These are phyloP conservation scores for Rhinogobio ventralis DNA, from an alignment of 2,797 vertebrate genomes.

Conservation along the genomic window DNA sequence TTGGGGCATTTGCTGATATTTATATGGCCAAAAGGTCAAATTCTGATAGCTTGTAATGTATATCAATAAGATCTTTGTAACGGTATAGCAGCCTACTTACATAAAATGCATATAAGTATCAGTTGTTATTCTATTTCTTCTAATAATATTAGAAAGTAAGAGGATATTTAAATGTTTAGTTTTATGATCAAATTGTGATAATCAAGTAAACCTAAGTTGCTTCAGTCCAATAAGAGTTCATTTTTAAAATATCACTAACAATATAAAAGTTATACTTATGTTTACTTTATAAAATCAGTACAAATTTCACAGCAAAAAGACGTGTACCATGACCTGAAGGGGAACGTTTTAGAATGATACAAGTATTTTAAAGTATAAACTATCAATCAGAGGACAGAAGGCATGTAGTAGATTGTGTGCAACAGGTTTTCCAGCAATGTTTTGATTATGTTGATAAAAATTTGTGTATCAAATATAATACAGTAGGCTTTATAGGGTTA, in stretches of 20 bases:
- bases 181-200: neutral
- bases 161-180: neutral
- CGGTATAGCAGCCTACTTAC: neutral
- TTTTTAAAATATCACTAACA: neutral
- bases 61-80: neutral
- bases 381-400: neutral
- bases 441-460: neutral
- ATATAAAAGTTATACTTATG: neutral
- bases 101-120: neutral
- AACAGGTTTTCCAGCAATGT: neutral
- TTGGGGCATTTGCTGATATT: neutral
- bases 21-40: neutral
- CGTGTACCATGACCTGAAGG: neutral
- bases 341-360: too few species aligned
- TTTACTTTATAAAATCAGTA: neutral
- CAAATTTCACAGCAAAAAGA: neutral
- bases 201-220: neutral
- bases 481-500: neutral
- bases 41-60: neutral
- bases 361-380: neutral
- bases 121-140: neutral
- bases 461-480: neutral
- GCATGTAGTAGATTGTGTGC: neutral
- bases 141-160: neutral
- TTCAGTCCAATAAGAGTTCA: neutral